Base-by-base conservation (phyloP, 2,113 vertebrate species). In the Plecturocebus donacophilus region DNA sequence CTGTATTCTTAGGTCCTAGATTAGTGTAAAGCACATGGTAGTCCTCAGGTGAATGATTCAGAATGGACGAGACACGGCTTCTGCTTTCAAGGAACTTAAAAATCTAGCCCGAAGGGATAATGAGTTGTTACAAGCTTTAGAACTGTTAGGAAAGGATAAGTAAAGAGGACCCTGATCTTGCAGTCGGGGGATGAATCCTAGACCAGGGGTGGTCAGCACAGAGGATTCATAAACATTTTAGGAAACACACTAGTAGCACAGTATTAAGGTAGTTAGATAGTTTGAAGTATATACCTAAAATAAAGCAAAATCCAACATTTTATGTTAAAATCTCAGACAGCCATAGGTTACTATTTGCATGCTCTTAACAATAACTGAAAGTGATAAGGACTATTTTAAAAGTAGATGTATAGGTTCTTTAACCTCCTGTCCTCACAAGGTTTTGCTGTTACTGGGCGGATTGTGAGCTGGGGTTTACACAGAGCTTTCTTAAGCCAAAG, bases 381-480 rank as follows among this genome's bases (percentile, higher is more conserved):
- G 13, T 56, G 47, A 71, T 91, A 64, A 79, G 89, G 30, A 82
- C 75, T 95, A 1, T n/a, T 66, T 45, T 73, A 64, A 87, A 81
- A 85, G n/a, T 83, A 25, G 73, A 52, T 85, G 10, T 85, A 49
- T 87, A 94, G 79, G 11, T 85, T 97, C 17, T 90, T 88, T 86
- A 92, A 71, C 25, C 0, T 40, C 23, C 27, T 47, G 87, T 89
- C 89, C 35, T 92, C n/a, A 5, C 52, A 73, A 86, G 49, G 19
- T 42, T 93, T 82, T 64, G 27, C 61, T 27, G 68, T 47, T 90
- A 52, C 35, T 61, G 38, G 14, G 32, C 10, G 20, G 54, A 42
- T 40, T 27, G 73, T 91, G 83, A 89, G 32, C 45, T 94, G 32
- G 54, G 61, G 66, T 82, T 91, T 86, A 73, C 35, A 52, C 2